Percentiles rank a stretch among this genome's conserved stretches.
Conservation (phyloP, 1,140 invertebrate species). For the Sycobia sp. region DNA sequence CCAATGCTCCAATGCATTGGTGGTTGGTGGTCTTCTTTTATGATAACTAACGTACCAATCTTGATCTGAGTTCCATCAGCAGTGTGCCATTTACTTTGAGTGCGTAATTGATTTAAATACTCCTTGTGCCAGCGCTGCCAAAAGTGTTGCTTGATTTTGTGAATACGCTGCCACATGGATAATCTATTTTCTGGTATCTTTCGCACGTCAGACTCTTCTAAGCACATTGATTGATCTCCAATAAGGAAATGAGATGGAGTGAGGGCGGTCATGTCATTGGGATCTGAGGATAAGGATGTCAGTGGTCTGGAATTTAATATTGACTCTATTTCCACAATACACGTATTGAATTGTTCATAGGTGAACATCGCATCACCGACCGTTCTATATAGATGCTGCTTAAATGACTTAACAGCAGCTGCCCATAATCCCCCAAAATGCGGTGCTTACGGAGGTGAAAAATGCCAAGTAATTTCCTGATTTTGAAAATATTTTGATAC, state of each 20-base stretch:
- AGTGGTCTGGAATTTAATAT: too few species aligned
- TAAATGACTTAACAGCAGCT: background rate
- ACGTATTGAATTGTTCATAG: conserved; percentile 7
- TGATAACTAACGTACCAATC: conserved; percentile 1
- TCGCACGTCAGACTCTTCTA: background rate
- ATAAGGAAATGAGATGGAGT: conserved; percentile 1
- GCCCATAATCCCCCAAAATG: background rate
- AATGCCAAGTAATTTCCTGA: background rate
- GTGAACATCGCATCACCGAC: background rate
- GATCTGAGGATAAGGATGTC: background rate
- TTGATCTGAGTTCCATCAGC: background rate
- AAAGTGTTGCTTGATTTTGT: conserved; percentile 6
- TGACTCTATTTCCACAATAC: background rate
- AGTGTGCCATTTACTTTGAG: background rate
- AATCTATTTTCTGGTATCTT: background rate
- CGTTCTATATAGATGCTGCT: background rate
- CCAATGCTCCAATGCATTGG: background rate
- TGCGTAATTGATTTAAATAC: conserved; percentile 9
- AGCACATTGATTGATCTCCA: background rate
- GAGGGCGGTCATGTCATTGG: background rate
- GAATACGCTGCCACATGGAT: conserved; percentile 4
- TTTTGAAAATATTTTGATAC: background rate
- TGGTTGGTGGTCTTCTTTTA: background rate
- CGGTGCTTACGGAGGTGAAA: background rate
- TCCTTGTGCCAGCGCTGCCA: conserved; percentile 8